These are phyloP conservation scores for Sycophaga agraensis DNA, from an alignment of 1,140 invertebrate species.

Conservation along the genomic window DNA sequence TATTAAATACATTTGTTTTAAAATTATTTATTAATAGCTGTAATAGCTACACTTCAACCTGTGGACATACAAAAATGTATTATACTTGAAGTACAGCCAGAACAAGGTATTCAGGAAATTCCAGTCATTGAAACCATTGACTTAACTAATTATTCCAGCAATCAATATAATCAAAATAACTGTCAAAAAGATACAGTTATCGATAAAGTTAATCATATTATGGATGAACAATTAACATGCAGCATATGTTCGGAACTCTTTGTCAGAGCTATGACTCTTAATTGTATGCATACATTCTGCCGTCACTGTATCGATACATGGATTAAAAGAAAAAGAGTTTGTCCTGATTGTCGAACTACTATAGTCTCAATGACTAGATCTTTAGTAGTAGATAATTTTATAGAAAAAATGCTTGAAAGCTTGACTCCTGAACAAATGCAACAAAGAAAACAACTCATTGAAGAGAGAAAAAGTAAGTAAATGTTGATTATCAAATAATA, in stretches of 20 bases:
- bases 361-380: constrained; percentile 60
- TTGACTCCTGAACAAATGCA: constrained; percentile 57
- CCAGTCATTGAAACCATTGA: constrained; percentile 55
- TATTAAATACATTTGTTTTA: constrained; percentile 3
- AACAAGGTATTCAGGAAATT: constrained; percentile 38
- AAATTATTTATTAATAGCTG: constrained; percentile 6
- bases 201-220: constrained; percentile 63
- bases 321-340: constrained; percentile 72
- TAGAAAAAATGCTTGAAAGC: constrained; percentile 67
- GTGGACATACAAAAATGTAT: constrained; percentile 30
- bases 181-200: constrained; percentile 55
- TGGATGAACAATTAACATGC: constrained; percentile 77
- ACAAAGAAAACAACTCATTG: constrained; percentile 55
- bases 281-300: constrained; percentile 80
- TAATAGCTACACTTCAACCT: constrained; percentile 17
- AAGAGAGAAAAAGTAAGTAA: constrained; percentile 56
- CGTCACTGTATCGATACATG: constrained; percentile 71
- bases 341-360: constrained; percentile 69
- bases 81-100: constrained; percentile 35
- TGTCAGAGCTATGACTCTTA: constrained; percentile 68
- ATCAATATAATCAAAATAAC: constrained; percentile 25
- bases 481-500: too few species aligned
- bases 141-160: constrained; percentile 38
- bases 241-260: constrained; percentile 79
- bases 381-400: constrained; percentile 63